Conservation (phyloP, 2,888 invertebrate species). For the Apodemia hepburni region DNA sequence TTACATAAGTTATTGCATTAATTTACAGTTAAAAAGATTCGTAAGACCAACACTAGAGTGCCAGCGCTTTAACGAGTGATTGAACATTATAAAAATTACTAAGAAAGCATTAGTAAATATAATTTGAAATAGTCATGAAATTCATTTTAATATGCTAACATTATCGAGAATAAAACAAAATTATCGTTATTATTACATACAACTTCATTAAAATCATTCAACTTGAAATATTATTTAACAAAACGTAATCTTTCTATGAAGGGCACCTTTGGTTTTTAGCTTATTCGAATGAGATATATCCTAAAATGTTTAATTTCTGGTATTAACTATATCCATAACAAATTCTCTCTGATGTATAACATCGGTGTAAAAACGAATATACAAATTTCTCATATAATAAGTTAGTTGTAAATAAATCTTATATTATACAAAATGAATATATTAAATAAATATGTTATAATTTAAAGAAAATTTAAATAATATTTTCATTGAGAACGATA, state of each 20-base stretch:
- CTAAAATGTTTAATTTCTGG: constrained; percentile 76
- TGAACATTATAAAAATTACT: constrained; percentile 73
- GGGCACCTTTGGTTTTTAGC: constrained; percentile 94
- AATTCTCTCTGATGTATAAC: constrained; percentile 68
- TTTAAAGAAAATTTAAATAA: constrained; percentile 55
- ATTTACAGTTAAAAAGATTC: constrained; percentile 62
- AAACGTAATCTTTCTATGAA: constrained; percentile 82
- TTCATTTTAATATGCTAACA: constrained; percentile 74
- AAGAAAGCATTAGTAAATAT: constrained; percentile 78
- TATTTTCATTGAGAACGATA: constrained; percentile 61
- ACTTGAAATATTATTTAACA: constrained; percentile 78
- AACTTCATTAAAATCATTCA: constrained; percentile 76
- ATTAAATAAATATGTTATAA: constrained; percentile 60
- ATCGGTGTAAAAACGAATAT: constrained; percentile 70
- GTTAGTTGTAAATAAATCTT: constrained; percentile 78
- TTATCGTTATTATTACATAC: constrained; percentile 72
- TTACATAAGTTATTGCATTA: constrained; percentile 51
- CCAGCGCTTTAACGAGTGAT: constrained; percentile 78
- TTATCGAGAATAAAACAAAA: constrained; percentile 76
- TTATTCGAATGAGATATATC: constrained; percentile 82
- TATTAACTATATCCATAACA: constrained; percentile 72
- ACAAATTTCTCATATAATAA: constrained; percentile 63
- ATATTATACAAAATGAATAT: constrained; percentile 69
- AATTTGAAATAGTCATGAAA: constrained; percentile 77
- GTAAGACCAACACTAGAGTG: constrained; percentile 77